Percentiles rank a stretch among this genome's conserved stretches.
Evolutionary conservation across 2,113 vertebrate genomes (phyloP).

Genomic region (Salvelinus fontinalis): DNA sequence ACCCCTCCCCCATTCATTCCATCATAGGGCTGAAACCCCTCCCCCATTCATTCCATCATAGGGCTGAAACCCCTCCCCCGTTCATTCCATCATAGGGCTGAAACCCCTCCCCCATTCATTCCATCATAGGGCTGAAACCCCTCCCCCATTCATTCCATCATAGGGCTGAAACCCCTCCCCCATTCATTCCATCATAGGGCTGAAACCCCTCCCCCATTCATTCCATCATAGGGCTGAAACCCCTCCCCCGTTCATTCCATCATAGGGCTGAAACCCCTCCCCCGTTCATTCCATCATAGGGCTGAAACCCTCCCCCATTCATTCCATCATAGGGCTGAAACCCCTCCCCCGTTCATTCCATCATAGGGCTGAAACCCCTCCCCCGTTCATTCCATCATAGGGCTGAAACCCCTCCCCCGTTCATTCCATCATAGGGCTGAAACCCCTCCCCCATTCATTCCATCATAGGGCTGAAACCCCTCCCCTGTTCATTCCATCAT

Average conservation of each 20-base stretch:
- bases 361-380: background rate
- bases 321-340: no score
- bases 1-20: background rate
- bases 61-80: background rate
- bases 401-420: background rate
- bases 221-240: no score
- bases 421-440: no score
- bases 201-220: conserved; percentile 54
- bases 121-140: background rate
- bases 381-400: background rate
- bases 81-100: no score
- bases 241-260: background rate
- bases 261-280: background rate
- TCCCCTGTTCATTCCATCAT: conserved; percentile 36
- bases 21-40: background rate
- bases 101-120: background rate
- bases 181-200: conserved; percentile 41
- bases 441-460: background rate
- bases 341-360: background rate
- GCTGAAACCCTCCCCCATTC: background rate
- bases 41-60: background rate
- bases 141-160: conserved; percentile 34
- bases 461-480: background rate
- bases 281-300: background rate
- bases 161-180: conserved; percentile 48